Evolutionary conservation across 2,797 vertebrate species (phyloP), one percentile per base, ranked within the genome.

Genomic region (Poliocrania exsul): DNA sequence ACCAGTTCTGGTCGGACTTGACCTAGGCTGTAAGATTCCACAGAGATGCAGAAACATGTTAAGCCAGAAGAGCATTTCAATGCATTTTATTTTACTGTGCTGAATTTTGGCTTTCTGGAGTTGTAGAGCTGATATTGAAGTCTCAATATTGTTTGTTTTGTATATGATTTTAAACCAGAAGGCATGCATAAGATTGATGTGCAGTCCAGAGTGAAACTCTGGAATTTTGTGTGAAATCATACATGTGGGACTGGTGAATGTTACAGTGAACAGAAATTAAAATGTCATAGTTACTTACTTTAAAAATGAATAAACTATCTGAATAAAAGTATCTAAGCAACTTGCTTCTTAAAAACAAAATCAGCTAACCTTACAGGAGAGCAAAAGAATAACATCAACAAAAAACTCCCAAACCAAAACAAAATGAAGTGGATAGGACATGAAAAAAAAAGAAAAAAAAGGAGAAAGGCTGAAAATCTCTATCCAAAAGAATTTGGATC

Each of bases 291-390:
- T 44, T 38, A 77, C 3, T 44, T n/a, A 69, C 23, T 69, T 62
- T 46, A 69, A 70, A 86, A 85, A 77, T 35, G 1, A 80, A 35
- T 47, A 40, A 86, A 73, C 1, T 46, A 53, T 18, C 44, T 69
- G 37, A 54, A 74, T 25, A 16, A 16, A 56, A 18, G 13, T 61
- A 61, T 56, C 33, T 64, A 31, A 71, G 65, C 4, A 44, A 42
- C 29, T 66, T 74, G 42, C 18, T 19, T 38, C 13, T 58, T 26
- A 86, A n/a, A 71, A 92, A 64, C 6, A 81, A 28, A 61, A 35
- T 11, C 11, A 69, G 4, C 5, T 61, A 35, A 57, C 44, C 4
- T 23, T 53, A 16, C 47, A 0, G 0, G 19, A 83, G 6, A 33
- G 9, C 24, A 49, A 64, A 93, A 46, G 12, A 85, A 37, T 4